Conservation (phyloP, 2,113 vertebrate genomes). For the Gallinago undulata region DNA sequence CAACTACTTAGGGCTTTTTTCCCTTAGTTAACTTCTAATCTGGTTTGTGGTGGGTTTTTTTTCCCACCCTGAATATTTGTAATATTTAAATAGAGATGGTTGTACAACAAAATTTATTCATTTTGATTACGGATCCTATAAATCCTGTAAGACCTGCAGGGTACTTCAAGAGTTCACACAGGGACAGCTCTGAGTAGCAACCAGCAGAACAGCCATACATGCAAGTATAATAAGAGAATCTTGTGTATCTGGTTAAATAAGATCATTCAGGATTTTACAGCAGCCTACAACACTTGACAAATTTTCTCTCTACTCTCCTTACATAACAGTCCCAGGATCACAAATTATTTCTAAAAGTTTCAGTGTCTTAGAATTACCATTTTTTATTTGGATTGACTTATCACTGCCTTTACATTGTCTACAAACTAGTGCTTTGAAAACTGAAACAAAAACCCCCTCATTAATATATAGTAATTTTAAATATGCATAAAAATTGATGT, state of each 20-base stretch:
- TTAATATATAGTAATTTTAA: background rate
- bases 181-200: background rate
- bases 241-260: background rate
- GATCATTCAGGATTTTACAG: background rate
- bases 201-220: background rate
- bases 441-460: background rate
- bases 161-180: background rate
- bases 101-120: background rate
- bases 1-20: background rate
- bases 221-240: background rate
- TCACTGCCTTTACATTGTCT: background rate
- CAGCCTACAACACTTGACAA: background rate
- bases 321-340: background rate
- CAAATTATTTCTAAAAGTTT: background rate
- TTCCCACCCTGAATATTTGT: background rate
- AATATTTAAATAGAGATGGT: background rate
- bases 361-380: background rate
- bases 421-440: background rate
- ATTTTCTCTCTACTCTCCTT: background rate
- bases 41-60: background rate
- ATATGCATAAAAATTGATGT: background rate
- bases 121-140: background rate
- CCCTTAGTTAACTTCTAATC: background rate
- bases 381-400: background rate
- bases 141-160: background rate